Base-by-base conservation (phyloP, 1,140 invertebrate genomes). In the Gryon sp. region DNA sequence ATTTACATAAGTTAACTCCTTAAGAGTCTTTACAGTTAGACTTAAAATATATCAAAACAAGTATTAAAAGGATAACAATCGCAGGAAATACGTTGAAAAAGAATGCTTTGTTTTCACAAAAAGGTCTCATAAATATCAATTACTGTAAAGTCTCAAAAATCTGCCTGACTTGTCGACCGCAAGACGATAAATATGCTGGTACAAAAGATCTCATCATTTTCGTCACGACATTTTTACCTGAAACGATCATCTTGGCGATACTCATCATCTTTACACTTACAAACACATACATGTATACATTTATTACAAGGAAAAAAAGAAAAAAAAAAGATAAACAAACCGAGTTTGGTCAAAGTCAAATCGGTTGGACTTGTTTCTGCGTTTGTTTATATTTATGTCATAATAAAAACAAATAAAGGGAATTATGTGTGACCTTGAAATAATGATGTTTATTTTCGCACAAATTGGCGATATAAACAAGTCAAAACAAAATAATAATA, bases 121-220 rank as follows among this genome's bases (percentile, higher is more conserved):
- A n/a, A n/a, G n/a, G 12, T 4, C 19, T 40, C 36, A 40, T 41
- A 55, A 55, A 55, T 41, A 55, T n/a, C 52, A 41, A 41, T 55
- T 55, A 55, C 32, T 8, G n/a, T 53, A 0, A 16, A 15, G 11
- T 22, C 15, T 8, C n/a, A 12, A 55, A 55, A 55, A 41, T n/a
- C 22, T 19, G 24, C 11, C n/a, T 41, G 36, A 41, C 20, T 60
- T 62, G 20, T 26, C 43, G 32, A 48, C 57, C 43, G 41, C 55
- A 46, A 20, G 12, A 41, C 30, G 57, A 48, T 48, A 26, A 62
- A 48, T 38, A 26, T 48, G 12, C 20, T 32, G 15, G 40, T 38
- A 60, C 41, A 62, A 62, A 48, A 48, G 43, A 14, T 8, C 59
- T 40, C 32, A 34, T 41, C 30, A 50, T 50, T 40, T 50, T 40